Evolutionary conservation across 2,113 vertebrate genomes (phyloP).

Genomic region (Dolichallabes microphthalmus): DNA sequence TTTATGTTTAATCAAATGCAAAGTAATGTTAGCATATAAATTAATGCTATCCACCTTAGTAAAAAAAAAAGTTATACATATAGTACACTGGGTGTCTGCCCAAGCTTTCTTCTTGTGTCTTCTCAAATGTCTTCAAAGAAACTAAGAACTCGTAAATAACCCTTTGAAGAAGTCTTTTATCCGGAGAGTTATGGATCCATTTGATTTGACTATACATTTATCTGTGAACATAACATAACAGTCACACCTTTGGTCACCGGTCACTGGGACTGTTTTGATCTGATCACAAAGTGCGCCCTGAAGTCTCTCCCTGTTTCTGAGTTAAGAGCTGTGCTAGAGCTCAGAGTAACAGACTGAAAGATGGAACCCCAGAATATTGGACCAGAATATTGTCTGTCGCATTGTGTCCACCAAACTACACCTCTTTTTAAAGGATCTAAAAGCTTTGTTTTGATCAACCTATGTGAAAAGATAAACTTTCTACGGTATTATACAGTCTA

Average conservation of each 20-base stretch:
- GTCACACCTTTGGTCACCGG: no score
- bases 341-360: constrained; percentile 2
- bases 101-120: background rate
- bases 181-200: background rate
- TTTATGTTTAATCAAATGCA: no score
- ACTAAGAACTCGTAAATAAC: background rate
- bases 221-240: background rate
- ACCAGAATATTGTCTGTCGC: constrained; percentile 1
- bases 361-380: background rate
- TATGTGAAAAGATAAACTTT: background rate
- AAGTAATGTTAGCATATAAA: no score
- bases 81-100: no score
- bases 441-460: background rate
- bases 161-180: background rate
- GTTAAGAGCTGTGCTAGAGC: background rate
- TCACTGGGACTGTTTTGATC: background rate
- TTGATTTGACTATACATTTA: background rate
- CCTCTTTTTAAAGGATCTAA: background rate
- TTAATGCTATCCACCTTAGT: no score
- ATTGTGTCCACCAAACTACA: background rate
- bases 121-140: background rate
- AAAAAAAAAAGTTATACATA: no score
- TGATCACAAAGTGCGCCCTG: constrained; percentile 21
- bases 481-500: background rate
- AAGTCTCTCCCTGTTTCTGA: constrained; percentile 8